phyloP scores from a whole-genome alignment of 2,888 invertebrate species.

The Athetis lepigone region DNA sequence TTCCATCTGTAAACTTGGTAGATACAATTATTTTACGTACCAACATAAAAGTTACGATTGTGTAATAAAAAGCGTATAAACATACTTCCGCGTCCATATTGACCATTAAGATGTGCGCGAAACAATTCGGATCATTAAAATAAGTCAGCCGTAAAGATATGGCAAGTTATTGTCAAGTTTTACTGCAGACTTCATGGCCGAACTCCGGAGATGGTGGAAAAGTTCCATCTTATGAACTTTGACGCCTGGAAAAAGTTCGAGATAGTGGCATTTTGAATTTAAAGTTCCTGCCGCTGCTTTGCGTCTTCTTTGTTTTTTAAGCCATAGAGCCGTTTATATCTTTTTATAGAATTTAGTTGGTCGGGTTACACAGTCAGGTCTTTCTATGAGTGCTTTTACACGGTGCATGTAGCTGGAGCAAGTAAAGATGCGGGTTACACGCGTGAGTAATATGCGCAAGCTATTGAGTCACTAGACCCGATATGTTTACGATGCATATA shows the following conservation, averaged over 20 bases:
- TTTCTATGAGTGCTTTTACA: too few species aligned
- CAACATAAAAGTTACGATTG: slow-evolving; percentile 39
- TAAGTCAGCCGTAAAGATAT: slow-evolving; percentile 50
- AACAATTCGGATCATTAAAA: slow-evolving; percentile 55
- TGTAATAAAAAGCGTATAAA: slow-evolving; percentile 48
- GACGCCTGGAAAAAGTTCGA: slow-evolving; percentile 8
- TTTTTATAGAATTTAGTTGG: too few species aligned
- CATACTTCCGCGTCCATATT: slow-evolving; percentile 36
- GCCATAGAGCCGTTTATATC: too few species aligned
- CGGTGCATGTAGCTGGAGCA: too few species aligned
- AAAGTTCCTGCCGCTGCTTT: slow-evolving; percentile 6
- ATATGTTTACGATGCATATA: too few species aligned
- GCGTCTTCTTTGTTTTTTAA: not conserved
- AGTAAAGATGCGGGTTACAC: too few species aligned
- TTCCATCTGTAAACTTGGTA: not conserved
- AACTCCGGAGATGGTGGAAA: slow-evolving; percentile 19
- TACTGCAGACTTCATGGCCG: slow-evolving; percentile 34
- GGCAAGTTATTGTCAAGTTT: slow-evolving; percentile 49
- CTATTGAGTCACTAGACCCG: too few species aligned
- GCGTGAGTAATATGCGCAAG: too few species aligned
- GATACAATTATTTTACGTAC: slow-evolving; percentile 7
- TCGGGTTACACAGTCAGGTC: too few species aligned
- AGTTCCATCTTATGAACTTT: slow-evolving; percentile 19
- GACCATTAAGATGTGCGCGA: slow-evolving; percentile 37
- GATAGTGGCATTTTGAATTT: slow-evolving; percentile 26